A percentile compares a stretch with the other conserved stretches of the same genome.
These are phyloP conservation scores for Myripristis jacobus DNA, from an alignment of 2,797 vertebrate species.

Conservation along the genomic window DNA sequence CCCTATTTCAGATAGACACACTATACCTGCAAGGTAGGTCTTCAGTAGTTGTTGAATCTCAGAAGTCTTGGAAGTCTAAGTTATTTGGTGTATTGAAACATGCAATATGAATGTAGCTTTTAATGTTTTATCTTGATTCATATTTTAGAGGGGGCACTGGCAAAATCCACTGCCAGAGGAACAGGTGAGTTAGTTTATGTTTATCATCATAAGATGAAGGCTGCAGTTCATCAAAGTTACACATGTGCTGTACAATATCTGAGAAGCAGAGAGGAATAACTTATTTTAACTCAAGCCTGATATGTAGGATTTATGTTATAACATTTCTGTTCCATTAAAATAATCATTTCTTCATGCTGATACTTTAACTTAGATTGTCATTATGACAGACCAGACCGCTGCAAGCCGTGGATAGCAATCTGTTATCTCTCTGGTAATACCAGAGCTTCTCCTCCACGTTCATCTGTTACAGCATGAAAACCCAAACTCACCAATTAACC, in stretches of 20 bases:
- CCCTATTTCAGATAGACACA: background rate
- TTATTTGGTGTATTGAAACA: slow-evolving; percentile 45
- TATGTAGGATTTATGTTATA: slow-evolving; percentile 73
- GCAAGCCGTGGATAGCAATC: slow-evolving; percentile 62
- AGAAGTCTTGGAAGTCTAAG: slow-evolving; percentile 42
- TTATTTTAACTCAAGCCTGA: slow-evolving; percentile 70
- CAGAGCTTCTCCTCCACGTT: slow-evolving; percentile 58
- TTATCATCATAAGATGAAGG: slow-evolving; percentile 52
- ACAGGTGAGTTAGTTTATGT: slow-evolving; percentile 55
- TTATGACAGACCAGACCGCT: slow-evolving; percentile 51
- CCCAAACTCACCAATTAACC: slow-evolving; percentile 79
- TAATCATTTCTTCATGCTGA: slow-evolving; percentile 39
- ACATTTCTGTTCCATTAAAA: slow-evolving; percentile 74
- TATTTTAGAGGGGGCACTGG: slow-evolving; percentile 52
- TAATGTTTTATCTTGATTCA: slow-evolving; percentile 47
- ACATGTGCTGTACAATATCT: slow-evolving; percentile 61
- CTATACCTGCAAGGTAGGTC: slow-evolving; percentile 15
- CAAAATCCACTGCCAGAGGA: slow-evolving; percentile 40
- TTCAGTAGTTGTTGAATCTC: slow-evolving; percentile 28
- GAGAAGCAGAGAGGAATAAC: slow-evolving; percentile 57
- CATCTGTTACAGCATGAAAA: slow-evolving; percentile 70
- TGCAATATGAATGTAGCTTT: slow-evolving; percentile 6
- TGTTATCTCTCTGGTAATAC: slow-evolving; percentile 68
- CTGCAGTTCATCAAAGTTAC: slow-evolving; percentile 64
- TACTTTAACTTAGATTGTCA: slow-evolving; percentile 20